Evolutionary conservation across 53 echinoderm and acorn worm genomes (phyloP), one percentile per base, ranked within the genome.

Genomic region (Paracentrotus lividus): DNA sequence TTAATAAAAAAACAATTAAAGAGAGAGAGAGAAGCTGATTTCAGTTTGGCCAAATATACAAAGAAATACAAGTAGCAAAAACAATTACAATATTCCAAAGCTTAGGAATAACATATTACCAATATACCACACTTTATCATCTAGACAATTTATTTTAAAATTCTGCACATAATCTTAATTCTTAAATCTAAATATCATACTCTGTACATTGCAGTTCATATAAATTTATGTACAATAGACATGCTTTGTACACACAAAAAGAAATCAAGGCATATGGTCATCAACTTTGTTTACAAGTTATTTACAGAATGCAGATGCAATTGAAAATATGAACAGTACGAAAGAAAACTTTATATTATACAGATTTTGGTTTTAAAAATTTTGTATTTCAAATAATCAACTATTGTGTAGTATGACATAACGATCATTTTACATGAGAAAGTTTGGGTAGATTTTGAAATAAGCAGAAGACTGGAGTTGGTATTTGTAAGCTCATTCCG

Each of bases 191-290:
- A 55, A 43, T 44, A n/a, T 61, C 44, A 89, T 86, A 86, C 54
- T 60, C 44, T 89, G 64, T 89, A 89, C 89, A 89, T 89, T 89
- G 60, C 89, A 89, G 36, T 60, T 89, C 44, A 61, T 89, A 89
- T 89, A 89, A 89, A 89, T 89, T 57, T 23, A 89, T 89, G 43
- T 61, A 89, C 89, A 89, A 65, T 23, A 64, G 18, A 89, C 64
- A 64, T 61, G 58, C 27, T 89, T 26, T 89, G 42, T 89, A 89
- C 89, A 89, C 8, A 64, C 55, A 89, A 61, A 89, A 88, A 65
- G 45, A 89, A 89, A 89, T 89, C 89, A 89, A 89, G 89, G 89
- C 89, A 89, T 89, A 89, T 89, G 44, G 56, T 86, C 20, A n/a
- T n/a, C n/a, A 86, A 81, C 9, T 81, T 47, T 45, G 47, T 81